Evolutionary conservation across 2,888 invertebrate species (phyloP), one percentile per base, ranked within the genome.

Genomic region (Creontiades dilutus): DNA sequence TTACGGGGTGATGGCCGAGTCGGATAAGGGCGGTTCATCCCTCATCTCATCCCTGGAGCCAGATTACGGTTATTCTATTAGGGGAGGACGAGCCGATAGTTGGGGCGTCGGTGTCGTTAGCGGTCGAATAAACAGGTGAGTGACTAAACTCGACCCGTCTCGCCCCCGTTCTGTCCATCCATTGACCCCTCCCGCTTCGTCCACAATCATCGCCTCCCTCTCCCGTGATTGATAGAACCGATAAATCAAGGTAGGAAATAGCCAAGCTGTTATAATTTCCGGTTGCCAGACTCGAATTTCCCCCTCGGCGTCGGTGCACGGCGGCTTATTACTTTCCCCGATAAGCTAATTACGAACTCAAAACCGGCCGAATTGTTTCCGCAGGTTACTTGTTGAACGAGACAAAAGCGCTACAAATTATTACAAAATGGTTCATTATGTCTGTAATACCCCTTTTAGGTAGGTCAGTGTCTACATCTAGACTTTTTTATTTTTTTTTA

Each of bases 41-140:
- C 68, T 19, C 61, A 61, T 61, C 61, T 68, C 68, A 68, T 68
- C 68, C 68, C 68, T 23, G 23, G 19, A 7, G 23, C 23, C 23
- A 68, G 68, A 68, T 68, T 68, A 68, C 23, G 68, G 68, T 68
- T 68, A 68, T 68, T 68, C 68, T 68, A 68, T 68, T 68, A 68
- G 68, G 68, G 68, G 68, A 68, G 68, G 68, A 68, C 9, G 68
- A 37, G 68, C 23, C 27, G 68, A 68, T 68, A 68, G 68, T 68
- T 68, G 68, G 37, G 23, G 68, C 68, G 68, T 19, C 23, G 68
- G 68, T 68, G 68, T 68, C 68, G 68, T 68, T 68, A 68, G 68
- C 68, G 68, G 68, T 68, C 68, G 68, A 23, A 68, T 68, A 68
- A 68, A 68, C 68, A 68, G 68, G 68, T 68, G 68, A 68, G 68